Evolutionary conservation across 2,113 vertebrate species (phyloP).

Genomic region (Hemibagrus wyckioides): DNA sequence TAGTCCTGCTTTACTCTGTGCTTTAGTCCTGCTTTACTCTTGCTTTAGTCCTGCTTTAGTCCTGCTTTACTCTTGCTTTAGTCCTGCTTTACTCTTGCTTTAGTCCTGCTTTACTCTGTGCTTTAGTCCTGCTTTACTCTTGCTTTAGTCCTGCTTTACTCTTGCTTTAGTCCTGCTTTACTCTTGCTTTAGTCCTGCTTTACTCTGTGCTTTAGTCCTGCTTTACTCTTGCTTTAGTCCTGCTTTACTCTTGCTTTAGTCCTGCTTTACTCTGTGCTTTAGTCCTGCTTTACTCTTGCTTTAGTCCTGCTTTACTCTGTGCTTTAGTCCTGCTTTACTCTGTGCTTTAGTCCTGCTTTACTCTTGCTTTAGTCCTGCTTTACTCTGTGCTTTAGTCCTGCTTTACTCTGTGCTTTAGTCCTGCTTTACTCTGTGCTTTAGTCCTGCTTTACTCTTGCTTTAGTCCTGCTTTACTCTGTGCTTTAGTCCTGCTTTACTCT

Average conservation of each 20-base stretch:
- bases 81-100: constrained; percentile 39
- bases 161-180: constrained; percentile 42
- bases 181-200: constrained; percentile 40
- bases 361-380: constrained; percentile 40
- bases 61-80: constrained; percentile 41
- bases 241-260: constrained; percentile 42
- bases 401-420: constrained; percentile 40
- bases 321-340: constrained; percentile 40
- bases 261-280: constrained; percentile 41
- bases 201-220: constrained; percentile 43
- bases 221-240: constrained; percentile 39
- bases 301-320: constrained; percentile 42
- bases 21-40: constrained; percentile 43
- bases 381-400: constrained; percentile 43
- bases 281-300: constrained; percentile 39
- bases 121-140: constrained; percentile 41
- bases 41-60: too few species aligned
- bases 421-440: constrained; percentile 41
- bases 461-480: constrained; percentile 41
- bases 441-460: constrained; percentile 39
- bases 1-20: constrained; percentile 41
- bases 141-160: constrained; percentile 41
- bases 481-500: constrained; percentile 41
- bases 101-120: constrained; percentile 41
- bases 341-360: constrained; percentile 43